A percentile compares a stretch with the other conserved stretches of the same genome.
These are phyloP conservation scores for Tetranychus piercei DNA, from an alignment of 2,888 invertebrate genomes.

Conservation along the genomic window DNA sequence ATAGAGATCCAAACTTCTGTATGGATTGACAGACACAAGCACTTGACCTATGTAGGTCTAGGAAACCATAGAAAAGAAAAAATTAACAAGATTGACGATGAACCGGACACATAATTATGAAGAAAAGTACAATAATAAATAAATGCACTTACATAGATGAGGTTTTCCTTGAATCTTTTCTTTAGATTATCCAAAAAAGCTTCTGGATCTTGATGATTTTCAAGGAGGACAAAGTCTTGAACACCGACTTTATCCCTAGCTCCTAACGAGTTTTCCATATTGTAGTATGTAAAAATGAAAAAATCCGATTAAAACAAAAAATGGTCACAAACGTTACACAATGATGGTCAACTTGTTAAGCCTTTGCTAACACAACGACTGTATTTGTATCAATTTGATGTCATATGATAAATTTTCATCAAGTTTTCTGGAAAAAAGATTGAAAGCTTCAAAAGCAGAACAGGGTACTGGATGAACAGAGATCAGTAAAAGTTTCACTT, in stretches of 20 bases:
- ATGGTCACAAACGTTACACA: too few species aligned
- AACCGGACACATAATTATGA: too few species aligned
- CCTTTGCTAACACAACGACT: too few species aligned
- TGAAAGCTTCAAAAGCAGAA: too few species aligned
- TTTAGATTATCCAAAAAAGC: constrained; percentile 69
- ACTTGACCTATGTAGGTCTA: too few species aligned
- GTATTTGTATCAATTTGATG: too few species aligned
- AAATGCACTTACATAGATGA: constrained; percentile 62
- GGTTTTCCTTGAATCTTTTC: constrained; percentile 64
- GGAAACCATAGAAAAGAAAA: not conserved
- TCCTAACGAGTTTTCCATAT: constrained; percentile 33
- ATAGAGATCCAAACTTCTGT: constrained; percentile 80
- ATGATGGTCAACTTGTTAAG: too few species aligned
- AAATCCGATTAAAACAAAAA: not conserved
- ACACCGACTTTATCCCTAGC: constrained; percentile 72
- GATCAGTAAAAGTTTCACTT: too few species aligned
- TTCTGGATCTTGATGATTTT: constrained; percentile 57
- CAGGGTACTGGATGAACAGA: not conserved
- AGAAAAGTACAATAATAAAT: too few species aligned
- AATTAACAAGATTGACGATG: too few species aligned
- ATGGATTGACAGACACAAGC: constrained; percentile 4
- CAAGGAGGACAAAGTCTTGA: constrained; percentile 73
- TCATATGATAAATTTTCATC: too few species aligned
- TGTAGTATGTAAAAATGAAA: not conserved
- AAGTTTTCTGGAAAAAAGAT: too few species aligned